Evolutionary conservation across 2,797 vertebrate genomes (phyloP).

Genomic region (Echiichthys vipera): DNA sequence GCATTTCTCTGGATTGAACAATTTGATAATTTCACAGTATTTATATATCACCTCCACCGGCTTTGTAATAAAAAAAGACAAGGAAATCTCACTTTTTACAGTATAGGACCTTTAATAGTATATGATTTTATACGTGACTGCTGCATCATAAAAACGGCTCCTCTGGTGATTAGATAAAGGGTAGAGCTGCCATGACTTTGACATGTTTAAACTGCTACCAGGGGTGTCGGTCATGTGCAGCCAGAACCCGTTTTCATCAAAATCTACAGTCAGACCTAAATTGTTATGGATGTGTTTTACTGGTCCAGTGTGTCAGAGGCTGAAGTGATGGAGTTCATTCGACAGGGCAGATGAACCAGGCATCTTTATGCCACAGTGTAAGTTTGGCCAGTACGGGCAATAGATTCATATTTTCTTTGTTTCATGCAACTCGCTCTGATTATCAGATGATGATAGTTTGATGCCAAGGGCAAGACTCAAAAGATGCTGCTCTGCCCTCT

Average conservation of each 20-base stretch:
- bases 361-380: conserved; percentile 48
- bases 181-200: not conserved
- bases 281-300: conserved; percentile 22
- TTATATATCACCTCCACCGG: too few relatives aligned
- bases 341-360: not conserved
- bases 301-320: conserved; percentile 27
- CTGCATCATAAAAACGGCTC: not conserved
- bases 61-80: too few relatives aligned
- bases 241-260: not conserved
- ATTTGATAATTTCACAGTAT: too few relatives aligned
- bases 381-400: conserved; percentile 52
- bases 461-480: conserved; percentile 46
- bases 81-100: too few relatives aligned
- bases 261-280: conserved; percentile 28
- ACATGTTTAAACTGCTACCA: conserved; percentile 3
- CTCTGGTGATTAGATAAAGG: not conserved
- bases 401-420: conserved; percentile 39
- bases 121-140: too few relatives aligned
- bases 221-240: conserved; percentile 9
- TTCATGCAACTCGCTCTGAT: conserved; percentile 37
- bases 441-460: conserved; percentile 49
- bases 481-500: conserved; percentile 29
- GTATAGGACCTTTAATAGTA: too few relatives aligned
- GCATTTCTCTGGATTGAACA: too few relatives aligned
- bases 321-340: conserved; percentile 50